These are phyloP conservation scores for Ifrita kowaldi DNA, from an alignment of 2,113 vertebrate genomes.

Conservation along the genomic window DNA sequence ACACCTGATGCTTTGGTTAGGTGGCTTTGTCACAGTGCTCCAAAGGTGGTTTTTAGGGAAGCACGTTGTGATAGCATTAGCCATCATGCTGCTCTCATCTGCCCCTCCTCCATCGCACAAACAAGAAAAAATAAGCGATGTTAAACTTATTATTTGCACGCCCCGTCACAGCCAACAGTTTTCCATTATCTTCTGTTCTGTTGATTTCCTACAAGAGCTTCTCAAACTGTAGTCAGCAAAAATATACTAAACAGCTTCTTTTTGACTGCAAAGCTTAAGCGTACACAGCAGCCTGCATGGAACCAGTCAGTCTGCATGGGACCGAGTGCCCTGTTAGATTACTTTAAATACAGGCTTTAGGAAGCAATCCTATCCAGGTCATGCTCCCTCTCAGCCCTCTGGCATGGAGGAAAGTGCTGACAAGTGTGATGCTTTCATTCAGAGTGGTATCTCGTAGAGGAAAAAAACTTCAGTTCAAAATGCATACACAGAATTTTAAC, in stretches of 20 bases:
- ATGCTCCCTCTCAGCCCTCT: background rate
- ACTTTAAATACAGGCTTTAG: background rate
- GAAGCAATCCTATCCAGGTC: background rate
- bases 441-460: background rate
- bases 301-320: background rate
- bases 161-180: background rate
- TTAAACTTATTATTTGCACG: background rate
- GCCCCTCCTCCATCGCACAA: background rate
- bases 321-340: background rate
- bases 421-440: background rate
- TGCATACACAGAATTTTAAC: background rate
- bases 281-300: background rate
- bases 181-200: background rate
- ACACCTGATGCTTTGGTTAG: background rate
- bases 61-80: background rate
- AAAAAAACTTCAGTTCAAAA: background rate
- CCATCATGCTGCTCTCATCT: background rate
- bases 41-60: background rate
- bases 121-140: background rate
- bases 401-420: background rate
- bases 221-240: background rate
- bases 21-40: background rate
- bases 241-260: background rate
- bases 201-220: background rate
- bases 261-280: background rate